Base-by-base conservation (phyloP, 2,113 vertebrate species). In the Erythrocercus mccallii region DNA sequence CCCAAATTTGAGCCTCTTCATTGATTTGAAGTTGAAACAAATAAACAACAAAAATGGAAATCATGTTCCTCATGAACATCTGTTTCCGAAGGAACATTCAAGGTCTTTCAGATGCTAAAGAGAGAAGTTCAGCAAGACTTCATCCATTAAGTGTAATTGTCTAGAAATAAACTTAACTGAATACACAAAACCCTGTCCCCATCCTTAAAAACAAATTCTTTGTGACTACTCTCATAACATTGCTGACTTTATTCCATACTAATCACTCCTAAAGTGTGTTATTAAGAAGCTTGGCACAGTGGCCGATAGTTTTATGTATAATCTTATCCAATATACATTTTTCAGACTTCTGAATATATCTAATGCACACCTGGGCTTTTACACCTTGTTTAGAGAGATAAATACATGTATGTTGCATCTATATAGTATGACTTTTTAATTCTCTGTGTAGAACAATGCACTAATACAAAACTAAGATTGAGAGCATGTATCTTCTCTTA, bases 21-120 rank as follows among this genome's bases (percentile, higher is more conserved):
- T 92, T 86, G 57, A 94, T 94, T 92, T 92, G 73, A 56, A 95
- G 23, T 92, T 68, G 47, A 96, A 97, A 95, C 50, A 84, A 92
- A 53, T 93, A 68, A 83, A 53, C 20, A 50, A 65, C n/a, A 77
- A 91, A 85, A 90, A 56, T 58, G 57, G 68, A 71, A 58, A 51
- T 83, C 12, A 27, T 38, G 48, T 90, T 91, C 35, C 37, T 82
- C 33, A 5, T 53, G 71, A 73, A 60, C 74, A 74, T 96, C 53
- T 92, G 74, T 87, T 95, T 92, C 68, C 7, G 1, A 74, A 83
- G 42, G 31, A 74, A 58, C 53, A 27, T 76, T 90, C 80, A 74
- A 88, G 70, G 87, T 88, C n/a, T 76, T 93, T 88, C 89, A 88
- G 28, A 47, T 91, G 50, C 76, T 77, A 69, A 86, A 47, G 64